phyloP scores from a whole-genome alignment of 2,797 vertebrate genomes.

The Etheostoma perlongum region DNA sequence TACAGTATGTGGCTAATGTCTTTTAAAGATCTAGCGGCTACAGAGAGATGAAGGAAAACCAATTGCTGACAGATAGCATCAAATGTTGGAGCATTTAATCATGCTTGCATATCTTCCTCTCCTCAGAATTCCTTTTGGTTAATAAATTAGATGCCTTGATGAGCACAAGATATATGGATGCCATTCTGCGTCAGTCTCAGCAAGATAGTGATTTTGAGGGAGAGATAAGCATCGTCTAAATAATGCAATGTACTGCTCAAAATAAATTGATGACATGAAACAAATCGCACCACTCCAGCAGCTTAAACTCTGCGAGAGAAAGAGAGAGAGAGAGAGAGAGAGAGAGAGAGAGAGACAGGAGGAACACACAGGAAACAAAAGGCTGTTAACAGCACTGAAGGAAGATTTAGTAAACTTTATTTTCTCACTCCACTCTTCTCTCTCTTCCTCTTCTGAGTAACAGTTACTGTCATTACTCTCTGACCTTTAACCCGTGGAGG shows the following conservation, averaged over 20 bases:
- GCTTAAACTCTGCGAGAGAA: conserved; percentile 57
- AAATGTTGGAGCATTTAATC: conserved; percentile 76
- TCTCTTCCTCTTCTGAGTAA: conserved; percentile 1
- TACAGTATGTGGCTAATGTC: conserved; percentile 82
- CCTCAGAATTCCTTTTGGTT: conserved; percentile 75
- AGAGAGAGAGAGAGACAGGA: background rate
- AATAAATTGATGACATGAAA: conserved; percentile 79
- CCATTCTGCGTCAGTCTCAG: conserved; percentile 66
- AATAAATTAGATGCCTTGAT: conserved; percentile 79
- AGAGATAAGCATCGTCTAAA: conserved; percentile 77
- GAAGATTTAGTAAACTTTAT: conserved; percentile 49
- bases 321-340: background rate
- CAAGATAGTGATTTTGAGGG: conserved; percentile 73
- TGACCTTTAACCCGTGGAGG: conserved; percentile 68
- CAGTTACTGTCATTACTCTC: conserved; percentile 45
- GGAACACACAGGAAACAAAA: conserved; percentile 56
- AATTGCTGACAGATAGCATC: conserved; percentile 79
- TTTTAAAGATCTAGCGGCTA: conserved; percentile 79
- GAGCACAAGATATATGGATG: conserved; percentile 72
- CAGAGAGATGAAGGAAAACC: conserved; percentile 78
- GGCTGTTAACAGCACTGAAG: conserved; percentile 31
- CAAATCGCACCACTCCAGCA: conserved; percentile 62
- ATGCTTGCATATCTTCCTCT: conserved; percentile 71
- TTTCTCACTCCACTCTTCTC: conserved; percentile 9
- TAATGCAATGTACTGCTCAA: conserved; percentile 73